phyloP scores from a whole-genome alignment of 2,888 invertebrate species.

The Cataglyphis altisquamis region DNA sequence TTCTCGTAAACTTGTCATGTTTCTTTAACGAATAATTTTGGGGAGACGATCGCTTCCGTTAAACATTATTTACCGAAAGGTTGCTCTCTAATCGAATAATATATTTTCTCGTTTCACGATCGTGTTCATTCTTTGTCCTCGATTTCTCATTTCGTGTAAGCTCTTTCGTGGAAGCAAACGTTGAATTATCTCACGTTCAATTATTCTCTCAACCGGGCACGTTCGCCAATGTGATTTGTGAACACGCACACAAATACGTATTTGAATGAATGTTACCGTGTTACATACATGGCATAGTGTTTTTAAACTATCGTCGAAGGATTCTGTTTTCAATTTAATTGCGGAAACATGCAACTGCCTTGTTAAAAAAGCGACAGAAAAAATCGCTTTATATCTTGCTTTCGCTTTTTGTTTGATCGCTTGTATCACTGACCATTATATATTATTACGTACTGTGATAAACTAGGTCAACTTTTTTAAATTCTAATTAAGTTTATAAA shows the following conservation, averaged over 20 bases:
- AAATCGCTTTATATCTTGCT: slow-evolving; percentile 39
- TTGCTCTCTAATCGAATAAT: neutral
- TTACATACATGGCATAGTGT: slow-evolving; percentile 46
- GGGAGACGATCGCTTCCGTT: neutral
- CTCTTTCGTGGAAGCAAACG: slow-evolving; percentile 44
- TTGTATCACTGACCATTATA: slow-evolving; percentile 23
- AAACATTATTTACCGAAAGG: slow-evolving; percentile 27
- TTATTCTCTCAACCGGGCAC: slow-evolving; percentile 66
- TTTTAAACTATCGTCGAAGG: slow-evolving; percentile 72
- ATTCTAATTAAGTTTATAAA: neutral
- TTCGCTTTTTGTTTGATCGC: slow-evolving; percentile 46
- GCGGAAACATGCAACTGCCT: slow-evolving; percentile 75
- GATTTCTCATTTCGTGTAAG: slow-evolving; percentile 64
- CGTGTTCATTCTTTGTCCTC: slow-evolving; percentile 25
- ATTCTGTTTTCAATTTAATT: slow-evolving; percentile 75
- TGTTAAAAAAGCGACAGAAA: slow-evolving; percentile 67
- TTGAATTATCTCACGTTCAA: slow-evolving; percentile 72
- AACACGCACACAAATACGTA: slow-evolving; percentile 60
- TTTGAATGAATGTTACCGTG: slow-evolving; percentile 43
- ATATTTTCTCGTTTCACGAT: slow-evolving; percentile 34
- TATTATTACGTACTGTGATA: slow-evolving; percentile 21
- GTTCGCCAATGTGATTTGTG: slow-evolving; percentile 57
- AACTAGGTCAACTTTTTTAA: slow-evolving; percentile 20
- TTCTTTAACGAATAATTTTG: neutral
- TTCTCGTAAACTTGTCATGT: neutral